Conservation (phyloP, 2,888 invertebrate species). For the Drosophila paramelanica region DNA sequence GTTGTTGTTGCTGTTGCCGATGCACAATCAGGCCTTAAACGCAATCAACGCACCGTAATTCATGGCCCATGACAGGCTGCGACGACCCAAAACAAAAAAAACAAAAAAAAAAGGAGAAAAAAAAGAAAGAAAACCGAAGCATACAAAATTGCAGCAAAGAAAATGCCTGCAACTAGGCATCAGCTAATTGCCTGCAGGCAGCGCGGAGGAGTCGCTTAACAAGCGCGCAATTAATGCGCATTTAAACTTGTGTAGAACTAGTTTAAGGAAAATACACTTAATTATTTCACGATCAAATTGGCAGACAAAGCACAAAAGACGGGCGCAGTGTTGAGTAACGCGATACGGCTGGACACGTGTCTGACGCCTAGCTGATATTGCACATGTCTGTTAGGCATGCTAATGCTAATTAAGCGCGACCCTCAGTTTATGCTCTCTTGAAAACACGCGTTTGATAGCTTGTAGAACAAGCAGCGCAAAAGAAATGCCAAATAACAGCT, state of each 20-base stretch:
- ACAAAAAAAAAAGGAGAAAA: conserved; percentile 13
- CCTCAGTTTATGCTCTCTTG: not conserved
- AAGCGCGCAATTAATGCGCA: conserved; percentile 50
- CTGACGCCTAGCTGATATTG: not conserved
- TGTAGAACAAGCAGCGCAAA: not conserved
- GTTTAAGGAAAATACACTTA: not conserved
- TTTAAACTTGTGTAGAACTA: conserved; percentile 10
- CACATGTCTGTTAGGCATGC: not conserved
- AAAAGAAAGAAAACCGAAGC: conserved; percentile 11
- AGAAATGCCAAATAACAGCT: not conserved
- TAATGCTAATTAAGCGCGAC: not conserved
- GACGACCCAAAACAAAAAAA: conserved; percentile 41
- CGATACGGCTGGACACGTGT: not conserved
- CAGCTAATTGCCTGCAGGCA: conserved; percentile 65
- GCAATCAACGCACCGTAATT: conserved; percentile 81
- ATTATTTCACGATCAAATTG: conserved; percentile 37
- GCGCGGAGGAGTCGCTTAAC: conserved; percentile 18
- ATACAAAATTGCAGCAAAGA: conserved; percentile 17
- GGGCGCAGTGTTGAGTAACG: conserved; percentile 20
- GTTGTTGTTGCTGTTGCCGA: conserved; percentile 31
- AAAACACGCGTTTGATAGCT: too few relatives aligned
- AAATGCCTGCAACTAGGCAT: conserved; percentile 37
- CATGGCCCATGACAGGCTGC: conserved; percentile 68
- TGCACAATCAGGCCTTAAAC: conserved; percentile 76
- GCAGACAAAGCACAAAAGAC: conserved; percentile 4